A percentile compares a stretch with the other conserved stretches of the same genome.
phyloP scores from a whole-genome alignment of 2,113 vertebrate genomes.

The Neopipo cinnamomea region DNA sequence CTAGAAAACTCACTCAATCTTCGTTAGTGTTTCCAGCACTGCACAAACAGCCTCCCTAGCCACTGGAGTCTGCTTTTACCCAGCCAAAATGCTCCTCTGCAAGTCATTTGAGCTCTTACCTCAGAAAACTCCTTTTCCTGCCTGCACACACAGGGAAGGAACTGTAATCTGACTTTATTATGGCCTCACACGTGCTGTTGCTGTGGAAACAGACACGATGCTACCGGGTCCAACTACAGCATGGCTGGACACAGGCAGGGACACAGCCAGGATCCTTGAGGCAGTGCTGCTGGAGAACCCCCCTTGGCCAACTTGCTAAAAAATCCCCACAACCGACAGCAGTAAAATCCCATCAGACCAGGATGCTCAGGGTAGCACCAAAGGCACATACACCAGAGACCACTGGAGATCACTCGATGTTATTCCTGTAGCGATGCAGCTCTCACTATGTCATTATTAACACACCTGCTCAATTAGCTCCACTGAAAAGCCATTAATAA shows the following conservation, averaged over 20 bases:
- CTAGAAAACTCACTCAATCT: background rate
- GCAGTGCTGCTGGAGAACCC: background rate
- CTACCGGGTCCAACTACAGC: background rate
- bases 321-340: background rate
- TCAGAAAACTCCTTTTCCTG: slow-evolving; percentile 38
- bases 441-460: background rate
- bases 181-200: background rate
- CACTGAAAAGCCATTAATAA: background rate
- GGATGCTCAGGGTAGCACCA: background rate
- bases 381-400: accelerated
- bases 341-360: background rate
- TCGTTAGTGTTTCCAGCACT: background rate
- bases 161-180: slow-evolving; percentile 15
- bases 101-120: background rate
- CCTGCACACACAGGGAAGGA: background rate
- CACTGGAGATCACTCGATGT: background rate
- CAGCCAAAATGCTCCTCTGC: background rate
- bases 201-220: background rate
- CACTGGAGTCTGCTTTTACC: background rate
- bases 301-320: background rate
- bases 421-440: background rate
- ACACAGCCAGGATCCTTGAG: background rate
- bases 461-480: background rate
- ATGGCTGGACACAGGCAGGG: background rate
- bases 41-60: background rate